Evolutionary conservation across 2,797 vertebrate species (phyloP).

Genomic region (Phalloptychus januarius): DNA sequence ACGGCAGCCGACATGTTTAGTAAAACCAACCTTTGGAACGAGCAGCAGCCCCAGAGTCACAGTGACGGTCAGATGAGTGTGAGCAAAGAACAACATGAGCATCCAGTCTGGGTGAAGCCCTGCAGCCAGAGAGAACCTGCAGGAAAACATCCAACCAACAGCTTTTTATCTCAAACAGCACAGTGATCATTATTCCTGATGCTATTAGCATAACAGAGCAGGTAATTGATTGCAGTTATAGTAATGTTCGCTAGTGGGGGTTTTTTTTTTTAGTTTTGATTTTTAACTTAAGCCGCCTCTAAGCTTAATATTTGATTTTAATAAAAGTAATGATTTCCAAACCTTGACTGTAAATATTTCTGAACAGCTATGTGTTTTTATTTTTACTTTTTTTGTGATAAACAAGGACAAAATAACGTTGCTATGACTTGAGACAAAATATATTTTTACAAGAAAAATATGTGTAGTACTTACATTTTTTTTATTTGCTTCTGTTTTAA

Average conservation of each 20-base stretch:
- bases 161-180: background rate
- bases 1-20: background rate
- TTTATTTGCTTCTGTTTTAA: background rate
- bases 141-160: constrained; percentile 10
- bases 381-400: background rate
- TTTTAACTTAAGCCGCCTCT: background rate
- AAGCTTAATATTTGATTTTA: background rate
- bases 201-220: background rate
- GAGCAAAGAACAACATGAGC: constrained; percentile 94
- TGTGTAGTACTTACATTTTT: background rate
- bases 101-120: constrained; percentile 97
- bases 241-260: background rate
- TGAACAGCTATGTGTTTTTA: background rate
- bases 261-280: no score
- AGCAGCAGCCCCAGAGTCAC: constrained; percentile 93
- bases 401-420: background rate
- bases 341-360: background rate
- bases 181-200: background rate
- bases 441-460: background rate
- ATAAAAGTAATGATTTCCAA: background rate
- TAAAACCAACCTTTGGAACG: constrained; percentile 88
- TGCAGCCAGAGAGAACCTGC: constrained; percentile 91
- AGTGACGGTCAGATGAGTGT: constrained; percentile 97
- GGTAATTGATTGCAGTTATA: background rate
- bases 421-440: background rate